Base-by-base conservation (phyloP, 64 coral and sea anemone species). In the Acropora yongei region DNA sequence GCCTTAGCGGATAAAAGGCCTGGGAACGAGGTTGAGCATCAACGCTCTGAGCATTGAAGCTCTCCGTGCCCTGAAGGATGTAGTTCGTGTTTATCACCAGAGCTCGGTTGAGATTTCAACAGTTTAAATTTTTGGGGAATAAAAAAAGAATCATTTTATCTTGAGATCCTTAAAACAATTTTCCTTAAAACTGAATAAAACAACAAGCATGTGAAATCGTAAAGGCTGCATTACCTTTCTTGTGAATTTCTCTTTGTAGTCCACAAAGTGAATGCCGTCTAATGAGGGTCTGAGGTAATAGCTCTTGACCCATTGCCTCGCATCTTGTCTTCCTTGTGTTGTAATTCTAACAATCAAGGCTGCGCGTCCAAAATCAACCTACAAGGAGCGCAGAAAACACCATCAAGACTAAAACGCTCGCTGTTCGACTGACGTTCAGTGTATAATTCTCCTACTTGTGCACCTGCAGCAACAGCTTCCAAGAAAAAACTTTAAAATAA, bases 201-300 rank as follows among this genome's bases (percentile, higher is more conserved):
- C 60, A 11, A 63, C 60, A 13, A 14, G 4, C 60, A 63, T 19
- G 8, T 19, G 68, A 71, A 68, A 17, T n/a, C 1, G 1, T 17
- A n/a, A 67, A 39, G 68, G 20, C 18, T 39, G 4, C 18, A 5
- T 3, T 67, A 93, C 91, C 91, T 93, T 93, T 79, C 83, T 87
- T 3, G 57, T 19, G 55, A 75, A 67, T 11, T 48, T 18, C 9
- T 93, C 72, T 60, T 87, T 78, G 49, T 93, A 93, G 13, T 93
- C 91, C 6, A 86, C 68, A 16, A 87, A 93, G 7, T 86, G 75
- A 43, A 93, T 50, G 0, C 91, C 91, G 39, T 93, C 91, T n/a
- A 87, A 42, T 4, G 58, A 49, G 67, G 79, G 68, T 42, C 69
- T 68, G 45, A 93, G 8, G 46, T 72, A 93, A 40, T 93, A 93